Conservation (phyloP, 2,888 invertebrate species). For the Trissolcus brochymenae region DNA sequence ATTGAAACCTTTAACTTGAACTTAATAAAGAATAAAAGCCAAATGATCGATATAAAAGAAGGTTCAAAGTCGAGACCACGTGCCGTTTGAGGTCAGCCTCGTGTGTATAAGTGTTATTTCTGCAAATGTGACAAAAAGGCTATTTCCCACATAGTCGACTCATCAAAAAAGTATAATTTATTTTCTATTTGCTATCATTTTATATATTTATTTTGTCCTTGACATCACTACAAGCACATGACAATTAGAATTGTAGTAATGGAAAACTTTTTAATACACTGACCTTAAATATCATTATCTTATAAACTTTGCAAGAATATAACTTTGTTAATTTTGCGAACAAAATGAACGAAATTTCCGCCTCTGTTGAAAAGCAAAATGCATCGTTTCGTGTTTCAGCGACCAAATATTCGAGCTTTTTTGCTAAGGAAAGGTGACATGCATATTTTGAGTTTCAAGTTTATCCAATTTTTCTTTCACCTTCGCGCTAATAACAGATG, state of each 20-base stretch:
- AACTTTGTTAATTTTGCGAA: no score
- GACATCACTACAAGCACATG: conserved; percentile 1
- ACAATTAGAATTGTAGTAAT: no score
- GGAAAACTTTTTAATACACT: no score
- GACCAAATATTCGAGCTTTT: no score
- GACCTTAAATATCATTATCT: no score
- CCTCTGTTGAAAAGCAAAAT: no score
- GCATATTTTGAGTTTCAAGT: conserved; percentile 2
- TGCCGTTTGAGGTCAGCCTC: conserved; percentile 37
- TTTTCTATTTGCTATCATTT: conserved; percentile 13
- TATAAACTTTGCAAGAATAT: no score
- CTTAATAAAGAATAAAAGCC: conserved; percentile 37
- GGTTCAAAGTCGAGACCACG: conserved; percentile 49
- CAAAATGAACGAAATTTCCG: no score
- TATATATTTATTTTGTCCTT: conserved; percentile 19
- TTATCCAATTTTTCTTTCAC: no score
- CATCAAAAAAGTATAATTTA: conserved; percentile 30
- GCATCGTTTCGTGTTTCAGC: no score
- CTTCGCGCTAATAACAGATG: no score
- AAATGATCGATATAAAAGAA: conserved; percentile 38
- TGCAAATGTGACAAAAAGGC: conserved; percentile 25
- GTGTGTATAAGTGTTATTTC: conserved; percentile 12
- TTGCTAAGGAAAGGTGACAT: no score
- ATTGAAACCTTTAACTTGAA: conserved; percentile 39
- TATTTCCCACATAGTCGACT: conserved; percentile 3